Evolutionary conservation across 2,888 invertebrate genomes (phyloP), one percentile per base, ranked within the genome.

Genomic region (Salpingus planirostris): DNA sequence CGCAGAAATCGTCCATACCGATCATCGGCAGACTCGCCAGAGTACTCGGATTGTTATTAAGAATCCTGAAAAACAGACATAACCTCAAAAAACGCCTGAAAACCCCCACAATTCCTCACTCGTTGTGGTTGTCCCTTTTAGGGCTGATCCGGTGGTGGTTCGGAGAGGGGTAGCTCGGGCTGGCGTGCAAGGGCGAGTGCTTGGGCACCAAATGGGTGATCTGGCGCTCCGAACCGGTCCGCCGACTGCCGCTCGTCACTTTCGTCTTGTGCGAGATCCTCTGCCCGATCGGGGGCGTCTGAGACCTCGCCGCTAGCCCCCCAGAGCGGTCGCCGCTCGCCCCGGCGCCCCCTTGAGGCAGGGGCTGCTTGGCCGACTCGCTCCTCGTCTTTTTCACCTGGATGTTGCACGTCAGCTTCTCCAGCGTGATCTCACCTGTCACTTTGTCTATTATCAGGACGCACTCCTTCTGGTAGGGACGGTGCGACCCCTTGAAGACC

Each of bases 401-500:
- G 54, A 96, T 86, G 68, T 89, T 91, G 55, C 85, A 84, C 42
- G 84, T 80, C 49, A 96, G 74, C 68, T 85, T 88, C 66, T 96
- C 96, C 52, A 97, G 68, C 26, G 89, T 91, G 54, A 95, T 83
- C 68, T 91, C 89, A 36, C 95, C 93, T 7, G 93, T 96, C 47
- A 77, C 76, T 61, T 84, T 80, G 67, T 96, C 92, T 51, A 91
- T 88, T 46, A 96, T 89, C 31, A 96, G 74, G 42, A 97, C 88
- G 68, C 95, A 96, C 71, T 96, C 96, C 64, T 90, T 91, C 42
- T 85, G 80, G 64, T 87, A 87, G 31, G 90, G 88, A 59, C 85
- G 77, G 62, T 91, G 89, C 55, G 88, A 90, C 41, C 96, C 96
- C 69, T 90, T 91, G 66, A 91, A 96, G 50, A 95, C 86, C 34